Evolutionary conservation across 2,113 vertebrate species (phyloP), one percentile per base, ranked within the genome.

Genomic region (Bungarus multicinctus): DNA sequence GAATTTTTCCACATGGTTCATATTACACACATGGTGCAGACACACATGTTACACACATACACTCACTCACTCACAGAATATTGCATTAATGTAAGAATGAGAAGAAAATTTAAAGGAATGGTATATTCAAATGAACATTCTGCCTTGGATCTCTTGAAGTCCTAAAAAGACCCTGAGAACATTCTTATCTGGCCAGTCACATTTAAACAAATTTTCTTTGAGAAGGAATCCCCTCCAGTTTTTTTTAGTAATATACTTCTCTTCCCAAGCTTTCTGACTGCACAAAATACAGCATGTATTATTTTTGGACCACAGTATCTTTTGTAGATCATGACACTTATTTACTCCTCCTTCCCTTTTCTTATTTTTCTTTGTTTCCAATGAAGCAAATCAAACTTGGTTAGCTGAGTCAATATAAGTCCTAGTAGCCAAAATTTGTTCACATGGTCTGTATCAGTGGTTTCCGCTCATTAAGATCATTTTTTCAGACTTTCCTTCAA

Each of bases 401-500:
- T 43, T 53, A 90, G 0, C 58, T 81, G 89, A 43, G 22, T 81
- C 94, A 93, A 30, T 52, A 55, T 89, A 94, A 93, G 95, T 54
- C 3, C 58, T 27, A 27, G 58, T 60, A 60, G 69, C 87, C 85
- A 43, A 50, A 50, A 16, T 5, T 20, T 22, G 8, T 95, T 95
- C 45, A 34, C 55, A 93, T 11, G 16, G 86, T 43, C 95, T 94
- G 2, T 74, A 60, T 60, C 92, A 22, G 90, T 91, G 87, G 89
- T 94, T 96, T 93, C 94, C 91, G 64, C 89, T 25, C 34, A 88
- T 91, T 54, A 88, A 92, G 88, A 92, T 90, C 89, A 55, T 94
- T 96, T 95, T 89, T 89, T 93, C 39, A 90, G 94, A 94, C 81
- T 43, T 89, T 85, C 94, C 93, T 93, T 94, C 88, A 92, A 93